phyloP scores from a whole-genome alignment of 2,888 invertebrate species.

The Cataglyphis albicans region DNA sequence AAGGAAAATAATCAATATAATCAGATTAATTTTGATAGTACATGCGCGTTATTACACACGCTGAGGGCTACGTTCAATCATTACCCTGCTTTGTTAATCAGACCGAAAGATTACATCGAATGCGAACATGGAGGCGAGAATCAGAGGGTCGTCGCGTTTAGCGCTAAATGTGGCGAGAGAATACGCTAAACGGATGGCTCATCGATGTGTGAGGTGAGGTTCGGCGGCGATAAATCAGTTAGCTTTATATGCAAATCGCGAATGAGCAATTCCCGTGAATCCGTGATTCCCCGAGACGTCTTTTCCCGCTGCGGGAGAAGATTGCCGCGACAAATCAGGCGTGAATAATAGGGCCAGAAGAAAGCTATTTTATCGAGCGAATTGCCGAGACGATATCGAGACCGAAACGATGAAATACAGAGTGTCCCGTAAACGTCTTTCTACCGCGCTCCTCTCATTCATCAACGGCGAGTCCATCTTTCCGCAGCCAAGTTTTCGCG shows the following conservation, averaged over 20 bases:
- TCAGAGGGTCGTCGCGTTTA: slow-evolving; percentile 48
- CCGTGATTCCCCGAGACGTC: slow-evolving; percentile 55
- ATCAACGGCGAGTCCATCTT: slow-evolving; percentile 14
- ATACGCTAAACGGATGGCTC: slow-evolving; percentile 30
- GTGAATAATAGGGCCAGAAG: slow-evolving; percentile 64
- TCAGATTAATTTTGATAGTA: slow-evolving; percentile 11
- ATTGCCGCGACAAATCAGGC: slow-evolving; percentile 67
- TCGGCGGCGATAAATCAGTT: slow-evolving; percentile 64
- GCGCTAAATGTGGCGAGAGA: slow-evolving; percentile 50
- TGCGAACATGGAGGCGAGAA: slow-evolving; percentile 43
- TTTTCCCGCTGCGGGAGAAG: slow-evolving; percentile 50
- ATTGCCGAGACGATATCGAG: slow-evolving; percentile 50
- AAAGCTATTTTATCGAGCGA: slow-evolving; percentile 58
- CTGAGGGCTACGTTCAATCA: slow-evolving; percentile 17
- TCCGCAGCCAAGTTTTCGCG: not conserved
- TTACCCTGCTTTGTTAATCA: slow-evolving; percentile 47
- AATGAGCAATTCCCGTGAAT: slow-evolving; percentile 59
- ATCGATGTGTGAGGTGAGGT: slow-evolving; percentile 7
- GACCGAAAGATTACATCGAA: slow-evolving; percentile 38
- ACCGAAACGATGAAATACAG: slow-evolving; percentile 52
- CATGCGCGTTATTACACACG: not conserved
- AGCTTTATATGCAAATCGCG: slow-evolving; percentile 70
- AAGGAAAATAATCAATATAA: not conserved
- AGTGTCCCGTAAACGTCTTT: not conserved
- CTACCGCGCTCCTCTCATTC: slow-evolving; percentile 19